Base-by-base conservation (phyloP, 2,888 invertebrate species). In the Lithodes maja region DNA sequence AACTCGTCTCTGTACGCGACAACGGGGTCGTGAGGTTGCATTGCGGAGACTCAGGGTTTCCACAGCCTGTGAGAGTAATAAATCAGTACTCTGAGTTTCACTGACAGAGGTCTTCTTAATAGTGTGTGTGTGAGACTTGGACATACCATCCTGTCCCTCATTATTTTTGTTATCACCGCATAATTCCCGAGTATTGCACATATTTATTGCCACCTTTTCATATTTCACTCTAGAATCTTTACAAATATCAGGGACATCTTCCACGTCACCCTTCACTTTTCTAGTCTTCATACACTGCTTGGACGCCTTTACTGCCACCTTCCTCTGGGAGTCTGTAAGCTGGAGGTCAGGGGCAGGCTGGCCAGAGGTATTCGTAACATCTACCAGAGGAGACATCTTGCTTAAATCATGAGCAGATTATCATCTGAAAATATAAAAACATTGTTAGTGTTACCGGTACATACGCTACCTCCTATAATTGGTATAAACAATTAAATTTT, bases 111-210 rank as follows among this genome's bases (percentile, higher is more conserved):
- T 68, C 68, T n/a, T 54, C 17, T 12, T 68, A 85, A 50, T 12
- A 7, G 78, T 61, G 52, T 52, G 50, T 2, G 12, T n/a, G 53
- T 33, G 53, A 33, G 83, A 2, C 12, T 50, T 49, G 7, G 79
- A n/a, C 3, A 53, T 15, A 15, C 12, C 12, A 1, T 3, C 5
- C 3, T 17, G 12, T 5, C 71, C 17, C 3, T 17, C 71, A 17
- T 3, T 71, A 71, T 3, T 71, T 12, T 71, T 71, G n/a, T n/a
- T 71, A 71, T 17, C 17, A n/a, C 17, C 52, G 75, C 81, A 54
- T 53, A 54, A 53, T 52, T 81, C 74, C 71, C 71, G 78, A 86
- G 83, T 89, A 89, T 89, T 89, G 89, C 89, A 89, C 89, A 82
- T 85, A 77, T 83, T 86, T 85, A 83, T 87, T 87, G 86, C 86